Conservation (phyloP, 2,797 vertebrate genomes). For the Chloroceryle inda region DNA sequence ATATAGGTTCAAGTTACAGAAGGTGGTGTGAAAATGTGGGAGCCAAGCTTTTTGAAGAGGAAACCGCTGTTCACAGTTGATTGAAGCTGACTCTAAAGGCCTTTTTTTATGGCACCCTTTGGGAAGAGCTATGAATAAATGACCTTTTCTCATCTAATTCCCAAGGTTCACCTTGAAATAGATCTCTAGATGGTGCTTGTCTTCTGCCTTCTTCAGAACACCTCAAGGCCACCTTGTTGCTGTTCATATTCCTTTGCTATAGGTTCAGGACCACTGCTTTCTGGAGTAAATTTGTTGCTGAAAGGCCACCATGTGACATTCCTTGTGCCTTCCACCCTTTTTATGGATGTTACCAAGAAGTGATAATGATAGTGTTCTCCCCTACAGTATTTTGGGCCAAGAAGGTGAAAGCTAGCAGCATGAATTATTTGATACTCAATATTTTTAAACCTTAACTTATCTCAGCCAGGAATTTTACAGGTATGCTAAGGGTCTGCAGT, state of each 20-base stretch:
- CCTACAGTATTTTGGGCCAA: not conserved
- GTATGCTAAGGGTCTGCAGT: not conserved
- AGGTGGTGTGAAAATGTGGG: constrained; percentile 4
- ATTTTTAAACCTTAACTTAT: not conserved
- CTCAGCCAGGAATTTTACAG: not conserved
- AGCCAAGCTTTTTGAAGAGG: constrained; percentile 18
- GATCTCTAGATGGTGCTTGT: not conserved
- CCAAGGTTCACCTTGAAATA: not conserved
- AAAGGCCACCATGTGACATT: not conserved
- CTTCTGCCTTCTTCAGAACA: not conserved
- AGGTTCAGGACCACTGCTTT: not conserved
- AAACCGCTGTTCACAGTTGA: not conserved
- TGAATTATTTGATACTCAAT: not conserved
- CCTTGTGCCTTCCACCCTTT: not conserved
- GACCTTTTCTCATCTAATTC: not conserved
- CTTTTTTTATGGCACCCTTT: not conserved
- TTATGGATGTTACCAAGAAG: not conserved
- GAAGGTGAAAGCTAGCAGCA: not conserved
- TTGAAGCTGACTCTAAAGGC: constrained; percentile 28
- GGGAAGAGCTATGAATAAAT: constrained; percentile 2
- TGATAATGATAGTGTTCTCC: not conserved
- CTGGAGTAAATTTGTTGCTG: not conserved
- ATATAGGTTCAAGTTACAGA: constrained; percentile 31
- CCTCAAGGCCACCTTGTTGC: not conserved
- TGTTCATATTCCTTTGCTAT: not conserved